phyloP scores from a whole-genome alignment of 2,888 invertebrate genomes.

The Thecophora atra region DNA sequence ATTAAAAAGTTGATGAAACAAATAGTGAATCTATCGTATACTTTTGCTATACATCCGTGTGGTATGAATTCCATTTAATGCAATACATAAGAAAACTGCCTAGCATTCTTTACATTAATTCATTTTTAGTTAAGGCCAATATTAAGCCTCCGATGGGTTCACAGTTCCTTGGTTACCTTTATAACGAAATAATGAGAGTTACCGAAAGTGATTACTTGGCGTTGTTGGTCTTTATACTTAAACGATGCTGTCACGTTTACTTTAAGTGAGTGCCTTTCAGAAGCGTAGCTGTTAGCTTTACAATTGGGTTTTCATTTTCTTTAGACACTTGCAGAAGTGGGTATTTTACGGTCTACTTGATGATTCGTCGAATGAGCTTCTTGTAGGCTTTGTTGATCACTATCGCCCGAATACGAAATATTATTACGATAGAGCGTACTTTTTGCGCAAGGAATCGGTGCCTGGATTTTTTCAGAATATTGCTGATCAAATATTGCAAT shows the following conservation, averaged over 20 bases:
- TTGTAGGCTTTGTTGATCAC: conserved; percentile 69
- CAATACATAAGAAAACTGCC: not conserved
- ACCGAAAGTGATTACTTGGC: conserved; percentile 57
- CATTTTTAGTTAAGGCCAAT: conserved; percentile 48
- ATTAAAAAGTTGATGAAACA: conserved; percentile 56
- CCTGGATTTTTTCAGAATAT: conserved; percentile 76
- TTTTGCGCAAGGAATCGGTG: conserved; percentile 63
- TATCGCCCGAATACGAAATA: conserved; percentile 60
- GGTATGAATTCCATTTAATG: conserved; percentile 47
- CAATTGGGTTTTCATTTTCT: conserved; percentile 7
- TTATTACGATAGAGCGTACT: conserved; percentile 63
- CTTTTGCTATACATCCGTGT: conserved; percentile 56
- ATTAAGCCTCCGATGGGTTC: conserved; percentile 56
- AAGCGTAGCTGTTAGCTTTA: not conserved
- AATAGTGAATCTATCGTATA: conserved; percentile 54
- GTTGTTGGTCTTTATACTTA: conserved; percentile 59
- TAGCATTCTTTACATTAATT: not conserved
- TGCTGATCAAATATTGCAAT: conserved; percentile 74
- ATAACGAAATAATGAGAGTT: conserved; percentile 58
- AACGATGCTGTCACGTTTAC: conserved; percentile 61
- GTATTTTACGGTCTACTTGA: conserved; percentile 85
- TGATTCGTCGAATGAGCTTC: conserved; percentile 85
- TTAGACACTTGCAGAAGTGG: conserved; percentile 76
- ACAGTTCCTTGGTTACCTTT: conserved; percentile 59
- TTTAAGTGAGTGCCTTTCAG: conserved; percentile 51